Evolutionary conservation across 37 sponge, comb jelly and placozoan genomes (phyloP).

Genomic region (Bolinopsis microptera): DNA sequence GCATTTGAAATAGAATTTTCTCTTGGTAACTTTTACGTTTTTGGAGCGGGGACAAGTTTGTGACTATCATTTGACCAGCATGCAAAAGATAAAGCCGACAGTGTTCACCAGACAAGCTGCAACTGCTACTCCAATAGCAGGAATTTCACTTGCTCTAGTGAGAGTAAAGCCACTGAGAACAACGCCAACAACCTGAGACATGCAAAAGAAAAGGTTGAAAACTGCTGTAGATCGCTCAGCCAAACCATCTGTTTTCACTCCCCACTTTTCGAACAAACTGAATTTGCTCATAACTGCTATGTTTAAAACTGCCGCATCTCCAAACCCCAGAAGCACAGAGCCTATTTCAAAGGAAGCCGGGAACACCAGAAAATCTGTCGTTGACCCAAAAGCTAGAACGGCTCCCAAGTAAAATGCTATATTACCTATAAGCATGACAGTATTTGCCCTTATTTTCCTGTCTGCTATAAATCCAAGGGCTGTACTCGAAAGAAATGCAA

Average conservation of each 20-base stretch:
- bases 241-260: neutral
- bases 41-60: too few species aligned
- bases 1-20: too few species aligned
- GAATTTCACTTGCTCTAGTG: neutral
- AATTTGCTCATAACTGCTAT: neutral
- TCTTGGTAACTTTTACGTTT: too few species aligned
- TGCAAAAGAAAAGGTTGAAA: neutral
- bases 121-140: neutral
- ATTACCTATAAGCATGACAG: neutral
- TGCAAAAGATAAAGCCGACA: neutral
- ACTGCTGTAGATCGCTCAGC: neutral
- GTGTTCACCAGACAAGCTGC: neutral
- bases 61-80: neutral
- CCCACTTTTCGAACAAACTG: neutral
- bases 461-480: neutral
- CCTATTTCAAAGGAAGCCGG: neutral
- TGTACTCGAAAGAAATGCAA: neutral
- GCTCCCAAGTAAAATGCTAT: neutral
- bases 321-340: neutral
- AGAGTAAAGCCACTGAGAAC: neutral
- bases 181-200: neutral
- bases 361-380: neutral
- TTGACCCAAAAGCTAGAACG: neutral
- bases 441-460: neutral
- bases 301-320: neutral